A percentile compares a stretch with the other conserved stretches of the same genome.
Evolutionary conservation across 2,113 vertebrate genomes (phyloP).

Genomic region (Oncorhynchus nerka): DNA sequence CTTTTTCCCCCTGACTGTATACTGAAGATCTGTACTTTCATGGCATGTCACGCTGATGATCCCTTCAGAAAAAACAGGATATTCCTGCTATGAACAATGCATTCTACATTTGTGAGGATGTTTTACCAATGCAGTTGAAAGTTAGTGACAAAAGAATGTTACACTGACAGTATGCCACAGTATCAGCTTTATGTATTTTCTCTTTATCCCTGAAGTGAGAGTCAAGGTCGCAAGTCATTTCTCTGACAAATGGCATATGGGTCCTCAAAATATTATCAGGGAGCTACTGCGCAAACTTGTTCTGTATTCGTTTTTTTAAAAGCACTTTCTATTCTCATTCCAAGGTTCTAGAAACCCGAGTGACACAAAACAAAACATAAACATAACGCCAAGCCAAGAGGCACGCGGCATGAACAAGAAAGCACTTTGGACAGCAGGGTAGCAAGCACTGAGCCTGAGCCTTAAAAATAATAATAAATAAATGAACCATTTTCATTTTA

Average conservation of each 20-base stretch:
- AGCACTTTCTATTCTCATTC: slow-evolving; percentile 5
- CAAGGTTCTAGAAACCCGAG: neutral
- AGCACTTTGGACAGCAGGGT: neutral
- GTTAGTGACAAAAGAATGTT: neutral
- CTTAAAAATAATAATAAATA: too few species aligned
- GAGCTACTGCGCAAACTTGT: neutral
- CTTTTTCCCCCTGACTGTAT: too few species aligned
- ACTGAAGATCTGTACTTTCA: too few species aligned
- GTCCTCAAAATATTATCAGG: neutral
- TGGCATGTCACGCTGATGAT: too few species aligned
- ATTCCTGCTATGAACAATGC: neutral
- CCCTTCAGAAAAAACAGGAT: neutral
- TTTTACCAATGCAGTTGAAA: neutral
- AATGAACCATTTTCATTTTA: too few species aligned
- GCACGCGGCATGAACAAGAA: neutral
- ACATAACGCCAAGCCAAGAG: neutral
- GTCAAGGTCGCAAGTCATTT: neutral
- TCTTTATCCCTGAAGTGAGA: neutral
- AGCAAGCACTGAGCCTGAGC: too few species aligned
- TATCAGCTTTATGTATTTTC: neutral
- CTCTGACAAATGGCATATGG: slow-evolving; percentile 4
- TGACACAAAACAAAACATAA: neutral
- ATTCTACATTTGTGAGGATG: neutral
- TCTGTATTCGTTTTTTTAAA: neutral
- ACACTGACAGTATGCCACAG: neutral